A percentile compares a stretch with the other conserved stretches of the same genome.
phyloP scores from a whole-genome alignment of 2,888 invertebrate genomes.

The Spicauda simplicius region DNA sequence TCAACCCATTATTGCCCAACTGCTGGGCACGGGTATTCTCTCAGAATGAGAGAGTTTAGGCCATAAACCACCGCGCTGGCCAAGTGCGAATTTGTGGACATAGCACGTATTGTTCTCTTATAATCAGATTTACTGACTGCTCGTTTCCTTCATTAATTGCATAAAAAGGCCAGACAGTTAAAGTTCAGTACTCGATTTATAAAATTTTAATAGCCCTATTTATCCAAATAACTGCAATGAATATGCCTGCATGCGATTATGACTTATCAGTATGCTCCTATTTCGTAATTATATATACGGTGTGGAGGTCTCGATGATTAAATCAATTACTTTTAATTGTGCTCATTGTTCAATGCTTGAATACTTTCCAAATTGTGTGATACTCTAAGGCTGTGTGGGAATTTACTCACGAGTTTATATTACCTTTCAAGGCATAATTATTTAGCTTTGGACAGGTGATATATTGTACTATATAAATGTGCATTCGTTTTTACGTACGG shows the following conservation, averaged over 20 bases:
- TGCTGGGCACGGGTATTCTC: too few relatives aligned
- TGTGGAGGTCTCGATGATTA: slow-evolving; percentile 43
- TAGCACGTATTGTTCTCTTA: too few relatives aligned
- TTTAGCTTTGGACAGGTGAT: not conserved
- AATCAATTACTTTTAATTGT: slow-evolving; percentile 50
- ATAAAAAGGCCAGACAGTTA: too few relatives aligned
- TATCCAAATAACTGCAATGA: not conserved
- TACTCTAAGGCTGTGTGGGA: slow-evolving; percentile 23
- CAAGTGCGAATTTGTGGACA: too few relatives aligned
- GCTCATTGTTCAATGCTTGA: slow-evolving; percentile 44
- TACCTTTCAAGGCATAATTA: not conserved
- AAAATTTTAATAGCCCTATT: too few relatives aligned
- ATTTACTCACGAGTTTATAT: slow-evolving; percentile 14
- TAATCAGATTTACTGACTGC: too few relatives aligned
- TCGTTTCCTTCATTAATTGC: too few relatives aligned
- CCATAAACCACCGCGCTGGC: too few relatives aligned
- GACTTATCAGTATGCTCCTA: slow-evolving; percentile 17
- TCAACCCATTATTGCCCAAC: too few relatives aligned
- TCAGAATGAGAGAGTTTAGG: too few relatives aligned
- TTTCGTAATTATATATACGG: slow-evolving; percentile 33
- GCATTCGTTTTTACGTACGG: not conserved
- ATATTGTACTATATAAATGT: not conserved
- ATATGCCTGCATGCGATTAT: slow-evolving; percentile 17
- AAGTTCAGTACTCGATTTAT: too few relatives aligned
- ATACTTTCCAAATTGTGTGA: slow-evolving; percentile 29